Percentiles rank a stretch among this genome's conserved stretches.
Conservation (phyloP, 1,140 invertebrate genomes). For the Battus philenor region DNA sequence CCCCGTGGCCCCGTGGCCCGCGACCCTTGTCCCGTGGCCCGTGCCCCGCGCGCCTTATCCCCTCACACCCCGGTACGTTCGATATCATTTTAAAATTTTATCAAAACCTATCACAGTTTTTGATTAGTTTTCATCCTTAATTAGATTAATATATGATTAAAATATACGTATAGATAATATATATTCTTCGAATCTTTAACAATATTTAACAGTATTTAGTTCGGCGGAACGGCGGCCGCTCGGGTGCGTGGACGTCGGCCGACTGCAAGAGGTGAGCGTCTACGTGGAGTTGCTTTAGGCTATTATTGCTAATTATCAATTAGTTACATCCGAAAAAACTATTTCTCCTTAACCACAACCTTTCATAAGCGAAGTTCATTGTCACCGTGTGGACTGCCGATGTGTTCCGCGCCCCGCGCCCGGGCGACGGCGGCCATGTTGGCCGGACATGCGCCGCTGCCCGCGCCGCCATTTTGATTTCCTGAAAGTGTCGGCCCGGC, state of each 20-base stretch:
- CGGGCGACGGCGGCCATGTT: slow-evolving; percentile 46
- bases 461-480: slow-evolving; percentile 56
- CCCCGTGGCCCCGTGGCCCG: slow-evolving; percentile 25
- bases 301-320: slow-evolving; percentile 73
- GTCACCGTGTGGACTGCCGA: slow-evolving; percentile 66
- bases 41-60: slow-evolving; percentile 17
- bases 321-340: slow-evolving; percentile 66
- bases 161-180: slow-evolving; percentile 76
- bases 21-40: slow-evolving; percentile 14
- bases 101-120: slow-evolving; percentile 76
- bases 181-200: slow-evolving; percentile 73
- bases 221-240: slow-evolving; percentile 39
- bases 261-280: slow-evolving; percentile 56
- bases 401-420: slow-evolving; percentile 26
- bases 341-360: slow-evolving; percentile 74
- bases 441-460: slow-evolving; percentile 45
- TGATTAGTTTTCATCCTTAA: slow-evolving; percentile 75
- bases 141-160: slow-evolving; percentile 75
- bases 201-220: slow-evolving; percentile 71
- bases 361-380: slow-evolving; percentile 74
- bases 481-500: slow-evolving; percentile 65
- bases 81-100: slow-evolving; percentile 72
- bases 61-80: slow-evolving; percentile 28
- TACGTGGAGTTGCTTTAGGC: slow-evolving; percentile 65
- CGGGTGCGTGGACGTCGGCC: slow-evolving; percentile 30